Evolutionary conservation across 2,888 invertebrate genomes (phyloP), one percentile per base, ranked within the genome.

Genomic region (Linnaemya tessellans): DNA sequence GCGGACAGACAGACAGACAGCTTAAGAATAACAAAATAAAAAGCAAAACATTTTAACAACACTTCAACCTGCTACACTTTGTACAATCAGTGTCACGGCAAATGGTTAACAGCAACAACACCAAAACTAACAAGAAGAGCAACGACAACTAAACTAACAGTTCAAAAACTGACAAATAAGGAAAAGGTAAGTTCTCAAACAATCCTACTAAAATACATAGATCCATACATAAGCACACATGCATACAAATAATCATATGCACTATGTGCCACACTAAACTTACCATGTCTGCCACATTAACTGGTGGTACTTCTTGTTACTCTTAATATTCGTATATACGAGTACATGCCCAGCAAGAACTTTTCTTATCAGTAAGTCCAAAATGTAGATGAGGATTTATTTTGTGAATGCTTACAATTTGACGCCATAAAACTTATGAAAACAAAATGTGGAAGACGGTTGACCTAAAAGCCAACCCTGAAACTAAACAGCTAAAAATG

Each of bases 81-180:
- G 83, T 80, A 82, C 82, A 85, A 82, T 81, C 85, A 86, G 86
- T 86, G 86, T 83, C 86, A 84, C 80, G 83, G 82, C 86, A 86
- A 86, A 85, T 85, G 70, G 78, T 83, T 80, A 87, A 85, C 78
- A 85, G 64, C 77, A 84, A 68, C 68, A 71, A 43, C 67, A 79
- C 18, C 65, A 71, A 77, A 56, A 82, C 54, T 65, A 58, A 20
- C 62, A 64, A 18, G 18, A 62, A 43, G 25, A 65, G 46, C 10
- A 30, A 46, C 46, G 49, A 25, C 46, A 77, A 78, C 75, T 86
- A 88, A 88, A 88, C 90, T 90, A 91, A 90, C 88, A 90, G 91
- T 89, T 89, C 88, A 89, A 75, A 88, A 88, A 88, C 91, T 90
- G 91, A 91, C 90, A 90, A 90, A 91, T 90, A 89, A 75, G 70